Conservation (phyloP, 2,113 vertebrate genomes). For the Heptranchias perlo region DNA sequence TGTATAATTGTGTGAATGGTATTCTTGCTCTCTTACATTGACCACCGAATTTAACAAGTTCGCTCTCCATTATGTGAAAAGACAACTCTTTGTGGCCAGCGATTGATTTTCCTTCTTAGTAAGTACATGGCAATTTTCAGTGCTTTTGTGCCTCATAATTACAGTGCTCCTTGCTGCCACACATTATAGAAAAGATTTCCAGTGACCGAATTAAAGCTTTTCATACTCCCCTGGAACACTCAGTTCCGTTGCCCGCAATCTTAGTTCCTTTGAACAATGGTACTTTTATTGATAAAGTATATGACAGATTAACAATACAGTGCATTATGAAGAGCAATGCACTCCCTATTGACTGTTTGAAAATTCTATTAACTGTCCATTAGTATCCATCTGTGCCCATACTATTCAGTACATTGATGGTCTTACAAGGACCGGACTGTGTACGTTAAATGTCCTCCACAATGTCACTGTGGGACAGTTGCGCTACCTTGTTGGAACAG, state of each 20-base stretch:
- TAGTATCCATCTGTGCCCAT: constrained; percentile 31
- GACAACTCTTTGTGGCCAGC: constrained; percentile 30
- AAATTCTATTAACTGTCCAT: constrained; percentile 36
- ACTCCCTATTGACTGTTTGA: constrained; percentile 25
- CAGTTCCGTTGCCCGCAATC: not conserved
- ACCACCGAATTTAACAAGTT: constrained; percentile 34
- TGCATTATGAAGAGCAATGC: constrained; percentile 16
- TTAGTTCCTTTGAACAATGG: constrained; percentile 30
- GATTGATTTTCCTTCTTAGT: constrained; percentile 36
- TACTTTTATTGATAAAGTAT: constrained; percentile 36
- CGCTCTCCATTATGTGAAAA: constrained; percentile 23
- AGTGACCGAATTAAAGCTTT: constrained; percentile 36
- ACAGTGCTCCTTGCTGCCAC: constrained; percentile 31
- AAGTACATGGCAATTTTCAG: constrained; percentile 37
- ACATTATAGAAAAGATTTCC: constrained; percentile 26
- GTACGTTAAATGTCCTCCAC: not conserved
- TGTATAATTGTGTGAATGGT: constrained; percentile 31
- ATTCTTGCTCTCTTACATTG: constrained; percentile 28
- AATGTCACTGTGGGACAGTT: not conserved
- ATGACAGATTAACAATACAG: constrained; percentile 33
- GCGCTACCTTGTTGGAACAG: not conserved
- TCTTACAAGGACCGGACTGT: not conserved
- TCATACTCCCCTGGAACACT: constrained; percentile 24
- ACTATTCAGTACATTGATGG: constrained; percentile 14
- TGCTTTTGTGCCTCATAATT: constrained; percentile 35